These are phyloP conservation scores for Danio choprae DNA, from an alignment of 2,797 vertebrate genomes.

Conservation along the genomic window DNA sequence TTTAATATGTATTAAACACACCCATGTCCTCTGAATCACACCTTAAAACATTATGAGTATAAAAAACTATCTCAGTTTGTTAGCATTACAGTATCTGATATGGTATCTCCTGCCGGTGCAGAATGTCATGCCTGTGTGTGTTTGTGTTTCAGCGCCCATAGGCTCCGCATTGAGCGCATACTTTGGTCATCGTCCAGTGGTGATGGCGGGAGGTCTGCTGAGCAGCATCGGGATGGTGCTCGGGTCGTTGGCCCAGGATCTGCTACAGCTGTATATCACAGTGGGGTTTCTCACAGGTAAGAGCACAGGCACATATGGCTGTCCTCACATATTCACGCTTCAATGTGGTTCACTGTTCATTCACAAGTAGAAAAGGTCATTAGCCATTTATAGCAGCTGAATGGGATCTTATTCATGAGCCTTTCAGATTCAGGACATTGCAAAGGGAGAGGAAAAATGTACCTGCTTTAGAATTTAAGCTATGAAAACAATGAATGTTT, in stretches of 20 bases:
- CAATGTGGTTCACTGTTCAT: not conserved
- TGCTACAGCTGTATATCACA: conserved; percentile 71
- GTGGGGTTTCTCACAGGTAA: conserved; percentile 72
- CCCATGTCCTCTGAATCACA: conserved; percentile 8
- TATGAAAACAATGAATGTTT: not conserved
- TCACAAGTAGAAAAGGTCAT: conserved; percentile 42
- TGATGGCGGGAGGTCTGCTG: conserved; percentile 70
- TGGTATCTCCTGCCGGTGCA: conserved; percentile 20
- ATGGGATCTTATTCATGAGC: conserved; percentile 8
- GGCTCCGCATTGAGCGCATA: conserved; percentile 66
- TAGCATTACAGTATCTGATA: conserved; percentile 22
- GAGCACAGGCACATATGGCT: conserved; percentile 7
- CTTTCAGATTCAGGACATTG: not conserved
- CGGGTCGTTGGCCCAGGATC: conserved; percentile 65
- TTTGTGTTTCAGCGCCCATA: conserved; percentile 65
- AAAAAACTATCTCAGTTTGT: conserved; percentile 15
- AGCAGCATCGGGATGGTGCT: conserved; percentile 66
- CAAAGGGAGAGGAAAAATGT: not conserved
- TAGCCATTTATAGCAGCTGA: conserved; percentile 21
- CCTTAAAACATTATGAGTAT: conserved; percentile 25
- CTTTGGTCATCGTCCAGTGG: conserved; percentile 69
- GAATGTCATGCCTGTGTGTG: conserved; percentile 35
- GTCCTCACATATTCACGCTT: conserved; percentile 15
- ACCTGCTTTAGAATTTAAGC: not conserved
- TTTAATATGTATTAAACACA: conserved; percentile 33